Percentiles rank a stretch among this genome's conserved stretches.
Evolutionary conservation across 2,888 invertebrate genomes (phyloP).

Genomic region (Drosophila paramelanica): DNA sequence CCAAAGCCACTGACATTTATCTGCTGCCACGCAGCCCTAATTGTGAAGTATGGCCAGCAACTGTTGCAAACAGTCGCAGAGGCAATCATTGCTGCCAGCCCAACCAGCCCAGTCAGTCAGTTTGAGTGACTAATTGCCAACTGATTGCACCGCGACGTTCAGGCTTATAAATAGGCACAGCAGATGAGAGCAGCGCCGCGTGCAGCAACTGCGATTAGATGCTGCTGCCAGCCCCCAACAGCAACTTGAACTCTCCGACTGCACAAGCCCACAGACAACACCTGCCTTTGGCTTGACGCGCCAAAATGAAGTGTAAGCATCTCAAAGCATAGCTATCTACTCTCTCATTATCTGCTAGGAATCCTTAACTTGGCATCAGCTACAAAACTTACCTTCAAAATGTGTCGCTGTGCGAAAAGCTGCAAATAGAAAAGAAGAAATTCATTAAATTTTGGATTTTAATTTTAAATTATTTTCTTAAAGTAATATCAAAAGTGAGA

Average conservation of each 20-base stretch:
- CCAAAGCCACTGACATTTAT: conserved; percentile 69
- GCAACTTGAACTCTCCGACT: conserved; percentile 13
- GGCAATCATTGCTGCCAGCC: conserved; percentile 40
- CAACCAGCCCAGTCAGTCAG: conserved; percentile 35
- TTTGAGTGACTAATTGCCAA: conserved; percentile 75
- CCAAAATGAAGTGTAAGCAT: not conserved
- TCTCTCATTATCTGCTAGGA: not conserved
- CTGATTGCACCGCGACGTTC: conserved; percentile 56
- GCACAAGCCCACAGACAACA: conserved; percentile 35
- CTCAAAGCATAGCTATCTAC: not conserved
- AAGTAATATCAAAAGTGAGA: not conserved
- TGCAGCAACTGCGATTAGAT: conserved; percentile 29
- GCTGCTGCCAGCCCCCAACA: conserved; percentile 16
- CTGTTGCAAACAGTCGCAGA: conserved; percentile 16
- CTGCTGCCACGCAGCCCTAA: conserved; percentile 57
- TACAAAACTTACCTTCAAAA: conserved; percentile 45
- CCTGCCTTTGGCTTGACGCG: conserved; percentile 37
- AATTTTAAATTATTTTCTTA: too few relatives aligned
- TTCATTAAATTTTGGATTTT: not conserved
- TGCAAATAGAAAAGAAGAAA: conserved; percentile 23
- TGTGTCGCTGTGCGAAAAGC: conserved; percentile 17
- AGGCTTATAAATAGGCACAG: conserved; percentile 64
- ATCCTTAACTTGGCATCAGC: not conserved
- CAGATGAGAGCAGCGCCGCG: conserved; percentile 4
- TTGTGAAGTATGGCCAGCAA: conserved; percentile 58